A percentile compares a stretch with the other conserved stretches of the same genome.
These are phyloP conservation scores for Scolopax bukidnonensis DNA, from an alignment of 2,797 vertebrate genomes.

Conservation along the genomic window DNA sequence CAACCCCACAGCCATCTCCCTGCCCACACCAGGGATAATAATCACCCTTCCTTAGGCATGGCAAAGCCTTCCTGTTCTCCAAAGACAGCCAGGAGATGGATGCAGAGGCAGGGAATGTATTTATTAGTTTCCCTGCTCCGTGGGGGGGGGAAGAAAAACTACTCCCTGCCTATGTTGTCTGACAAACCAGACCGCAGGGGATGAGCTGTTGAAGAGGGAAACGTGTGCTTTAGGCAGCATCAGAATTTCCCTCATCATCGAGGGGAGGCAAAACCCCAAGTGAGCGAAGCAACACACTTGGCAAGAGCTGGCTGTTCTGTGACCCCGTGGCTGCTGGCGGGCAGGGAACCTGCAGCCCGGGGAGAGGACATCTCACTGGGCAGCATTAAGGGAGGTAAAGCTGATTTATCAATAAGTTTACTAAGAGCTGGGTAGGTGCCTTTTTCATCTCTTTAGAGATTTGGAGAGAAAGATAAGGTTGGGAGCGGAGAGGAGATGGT, in stretches of 20 bases:
- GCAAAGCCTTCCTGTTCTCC: background rate
- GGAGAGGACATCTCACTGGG: background rate
- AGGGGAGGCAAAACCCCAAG: background rate
- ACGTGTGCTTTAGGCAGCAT: background rate
- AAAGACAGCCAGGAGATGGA: background rate
- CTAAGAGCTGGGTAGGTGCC: background rate
- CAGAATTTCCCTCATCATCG: background rate
- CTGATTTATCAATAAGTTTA: background rate
- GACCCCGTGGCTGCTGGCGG: background rate
- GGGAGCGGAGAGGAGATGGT: rapidly evolving
- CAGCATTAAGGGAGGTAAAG: background rate
- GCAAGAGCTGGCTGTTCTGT: background rate
- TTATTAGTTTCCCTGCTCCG: background rate
- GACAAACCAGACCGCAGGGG: background rate
- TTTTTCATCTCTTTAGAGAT: background rate
- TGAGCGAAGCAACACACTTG: background rate
- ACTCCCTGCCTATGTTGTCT: background rate
- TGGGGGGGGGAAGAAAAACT: background rate
- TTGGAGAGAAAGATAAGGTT: background rate
- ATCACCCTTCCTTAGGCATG: background rate
- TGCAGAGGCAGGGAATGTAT: background rate
- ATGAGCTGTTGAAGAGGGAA: background rate
- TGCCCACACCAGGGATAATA: background rate
- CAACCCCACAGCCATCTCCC: background rate
- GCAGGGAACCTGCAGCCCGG: background rate